These are phyloP conservation scores for Mesorhabditis sp. DNA, from an alignment of 2,888 invertebrate species.

Conservation along the genomic window DNA sequence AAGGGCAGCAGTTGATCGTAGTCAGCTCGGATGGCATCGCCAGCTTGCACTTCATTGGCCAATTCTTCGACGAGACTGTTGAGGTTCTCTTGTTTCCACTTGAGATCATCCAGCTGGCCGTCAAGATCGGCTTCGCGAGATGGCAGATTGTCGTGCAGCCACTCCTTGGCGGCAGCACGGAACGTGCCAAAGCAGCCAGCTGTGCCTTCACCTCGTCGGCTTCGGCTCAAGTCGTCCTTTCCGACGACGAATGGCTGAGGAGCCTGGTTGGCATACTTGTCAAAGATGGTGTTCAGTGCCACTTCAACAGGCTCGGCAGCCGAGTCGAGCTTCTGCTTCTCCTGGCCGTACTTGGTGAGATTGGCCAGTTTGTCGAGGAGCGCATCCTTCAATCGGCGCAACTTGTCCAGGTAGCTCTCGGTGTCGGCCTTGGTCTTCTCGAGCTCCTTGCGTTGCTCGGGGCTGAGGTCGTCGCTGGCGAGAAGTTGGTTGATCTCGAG, in stretches of 20 bases:
- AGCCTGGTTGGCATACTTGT: constrained; percentile 2
- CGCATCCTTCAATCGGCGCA: neutral
- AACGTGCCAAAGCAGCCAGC: constrained; percentile 2
- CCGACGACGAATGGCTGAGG: constrained; percentile 5
- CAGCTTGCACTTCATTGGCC: neutral
- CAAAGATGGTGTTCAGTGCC: constrained; percentile 4
- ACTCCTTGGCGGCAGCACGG: constrained; percentile 5
- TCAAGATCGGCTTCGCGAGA: neutral
- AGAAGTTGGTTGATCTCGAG: neutral
- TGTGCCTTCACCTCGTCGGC: constrained; percentile 4
- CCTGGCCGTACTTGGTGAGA: constrained; percentile 1
- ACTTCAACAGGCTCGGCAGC: constrained; percentile 9
- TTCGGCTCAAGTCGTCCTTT: neutral
- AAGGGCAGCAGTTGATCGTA: neutral
- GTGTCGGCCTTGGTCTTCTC: neutral
- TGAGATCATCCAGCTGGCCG: neutral
- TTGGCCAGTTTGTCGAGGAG: constrained; percentile 5
- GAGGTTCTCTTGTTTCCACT: neutral
- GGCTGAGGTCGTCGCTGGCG: neutral
- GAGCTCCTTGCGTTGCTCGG: constrained; percentile 5
- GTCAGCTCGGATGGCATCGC: neutral
- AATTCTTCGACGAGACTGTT: neutral
- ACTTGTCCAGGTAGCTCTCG: constrained; percentile 4
- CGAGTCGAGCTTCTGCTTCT: constrained; percentile 12
- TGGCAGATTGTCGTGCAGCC: constrained; percentile 7